Evolutionary conservation across 53 echinoderm and acorn worm genomes (phyloP), one percentile per base, ranked within the genome.

Genomic region (Antedon mediterranea): DNA sequence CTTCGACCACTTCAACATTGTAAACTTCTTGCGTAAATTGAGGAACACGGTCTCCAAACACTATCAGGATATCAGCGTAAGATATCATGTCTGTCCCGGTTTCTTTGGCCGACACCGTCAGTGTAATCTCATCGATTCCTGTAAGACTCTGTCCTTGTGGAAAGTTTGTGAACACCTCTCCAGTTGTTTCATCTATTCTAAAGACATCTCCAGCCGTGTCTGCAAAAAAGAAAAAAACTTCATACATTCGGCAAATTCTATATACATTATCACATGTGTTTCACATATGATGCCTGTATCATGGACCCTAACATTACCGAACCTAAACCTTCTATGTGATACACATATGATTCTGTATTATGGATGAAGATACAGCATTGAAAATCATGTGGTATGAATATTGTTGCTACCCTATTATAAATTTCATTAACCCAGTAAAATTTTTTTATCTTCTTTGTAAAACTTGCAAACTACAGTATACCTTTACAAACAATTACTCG

Each of bases 111-210:
- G 7, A 6, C 23, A 57, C 57, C 3, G 57, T 57, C 7, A 57
- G 23, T 23, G 23, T 57, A 2, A 57, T 23, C 57, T 57, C 57
- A 6, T 8, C 23, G 20, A 57, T 18, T 2, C 57, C 57, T 18
- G 2, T 26, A 57, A 57, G 57, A 23, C 57, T 57, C 57, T 57
- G 57, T 2, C 57, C 57, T 57, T 13, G 57, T 23, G 2, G 14
- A 23, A 57, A 57, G 57, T 57, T 57, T 13, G 57, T 57, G 23
- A 57, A 57, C 23, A 98, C 80, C 30, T 86, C 85, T 44, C 98
- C 98, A 30, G 86, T 79, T 3, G 71, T 79, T 33, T 78, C 84
- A 82, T 90, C 87, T 29, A 98, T 72, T 28, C 85, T 34, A 71
- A 94, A 94, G 20, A 57, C 23, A 23, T 57, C 57, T 57, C 57